Conservation (phyloP, 2,113 vertebrate species). For the Pitta sordida region DNA sequence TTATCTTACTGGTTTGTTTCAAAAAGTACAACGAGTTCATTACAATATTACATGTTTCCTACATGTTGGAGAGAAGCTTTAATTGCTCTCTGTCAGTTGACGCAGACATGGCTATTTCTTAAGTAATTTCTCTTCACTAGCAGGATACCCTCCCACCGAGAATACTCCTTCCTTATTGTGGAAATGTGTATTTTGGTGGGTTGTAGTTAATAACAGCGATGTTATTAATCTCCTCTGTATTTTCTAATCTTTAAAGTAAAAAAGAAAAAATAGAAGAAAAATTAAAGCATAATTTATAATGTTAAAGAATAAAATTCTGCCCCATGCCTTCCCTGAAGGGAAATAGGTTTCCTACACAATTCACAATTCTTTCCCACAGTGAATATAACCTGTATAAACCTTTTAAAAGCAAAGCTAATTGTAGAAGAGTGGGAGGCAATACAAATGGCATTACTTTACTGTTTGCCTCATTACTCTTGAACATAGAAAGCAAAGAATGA, state of each 20-base stretch:
- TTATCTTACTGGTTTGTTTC: not conserved
- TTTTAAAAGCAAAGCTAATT: not conserved
- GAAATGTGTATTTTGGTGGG: not conserved
- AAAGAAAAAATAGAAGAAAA: not conserved
- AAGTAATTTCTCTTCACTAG: conserved; percentile 27
- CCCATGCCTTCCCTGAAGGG: not conserved
- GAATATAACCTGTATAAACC: not conserved
- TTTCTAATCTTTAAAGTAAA: conserved; percentile 28
- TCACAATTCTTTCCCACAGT: not conserved
- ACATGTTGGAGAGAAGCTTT: not conserved
- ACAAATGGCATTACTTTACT: not conserved
- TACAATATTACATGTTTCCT: not conserved
- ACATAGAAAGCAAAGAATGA: not conserved
- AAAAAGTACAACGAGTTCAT: not conserved
- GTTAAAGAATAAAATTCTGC: conserved; percentile 2
- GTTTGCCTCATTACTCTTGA: not conserved
- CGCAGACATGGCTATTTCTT: not conserved
- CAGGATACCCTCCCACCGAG: not conserved
- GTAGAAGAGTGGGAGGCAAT: not conserved
- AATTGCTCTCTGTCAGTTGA: conserved; percentile 37
- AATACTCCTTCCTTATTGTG: not conserved
- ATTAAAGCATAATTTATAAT: not conserved
- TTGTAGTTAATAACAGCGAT: conserved; percentile 28
- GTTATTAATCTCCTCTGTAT: conserved; percentile 2
- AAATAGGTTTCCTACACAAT: conserved; percentile 17